Conservation (phyloP, 2,888 invertebrate species). For the Drosophila putrida region DNA sequence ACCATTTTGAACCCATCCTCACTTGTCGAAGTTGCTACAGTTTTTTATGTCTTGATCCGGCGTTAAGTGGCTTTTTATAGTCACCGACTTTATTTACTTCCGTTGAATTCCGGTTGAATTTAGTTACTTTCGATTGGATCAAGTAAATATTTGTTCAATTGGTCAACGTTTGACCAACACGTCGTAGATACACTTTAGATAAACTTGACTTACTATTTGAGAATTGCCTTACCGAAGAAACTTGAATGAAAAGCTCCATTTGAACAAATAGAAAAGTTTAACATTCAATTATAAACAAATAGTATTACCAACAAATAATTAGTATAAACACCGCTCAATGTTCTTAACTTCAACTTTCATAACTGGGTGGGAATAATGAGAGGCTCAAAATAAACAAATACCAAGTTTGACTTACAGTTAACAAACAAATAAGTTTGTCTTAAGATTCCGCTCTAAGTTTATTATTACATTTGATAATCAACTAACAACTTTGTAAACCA, state of each 20-base stretch:
- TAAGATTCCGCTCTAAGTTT: too few species aligned
- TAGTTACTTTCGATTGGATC: conserved; percentile 33
- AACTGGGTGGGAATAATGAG: neutral
- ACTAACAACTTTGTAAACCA: conserved; percentile 7
- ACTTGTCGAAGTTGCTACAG: conserved; percentile 26
- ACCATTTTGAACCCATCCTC: conserved; percentile 44
- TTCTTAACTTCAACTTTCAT: neutral
- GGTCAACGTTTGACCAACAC: conserved; percentile 20
- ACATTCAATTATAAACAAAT: conserved; percentile 8
- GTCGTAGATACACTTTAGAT: conserved; percentile 12
- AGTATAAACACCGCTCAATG: conserved; percentile 9
- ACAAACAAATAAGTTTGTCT: neutral
- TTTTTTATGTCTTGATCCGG: conserved; percentile 28
- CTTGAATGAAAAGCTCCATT: conserved; percentile 15
- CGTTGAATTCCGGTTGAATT: conserved; percentile 32
- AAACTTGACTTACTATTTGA: conserved; percentile 5
- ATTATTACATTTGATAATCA: neutral
- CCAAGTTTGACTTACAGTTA: conserved; percentile 32
- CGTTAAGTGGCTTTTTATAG: conserved; percentile 56
- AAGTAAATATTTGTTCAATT: conserved; percentile 61
- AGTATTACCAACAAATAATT: neutral
- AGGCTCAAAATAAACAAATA: conserved; percentile 13
- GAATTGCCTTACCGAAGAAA: conserved; percentile 13
- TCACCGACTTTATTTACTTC: conserved; percentile 22
- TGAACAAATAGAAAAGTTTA: conserved; percentile 40